Percentiles rank a stretch among this genome's conserved stretches.
phyloP scores from a whole-genome alignment of 1,140 invertebrate species.

The Ceratina calcarata region DNA sequence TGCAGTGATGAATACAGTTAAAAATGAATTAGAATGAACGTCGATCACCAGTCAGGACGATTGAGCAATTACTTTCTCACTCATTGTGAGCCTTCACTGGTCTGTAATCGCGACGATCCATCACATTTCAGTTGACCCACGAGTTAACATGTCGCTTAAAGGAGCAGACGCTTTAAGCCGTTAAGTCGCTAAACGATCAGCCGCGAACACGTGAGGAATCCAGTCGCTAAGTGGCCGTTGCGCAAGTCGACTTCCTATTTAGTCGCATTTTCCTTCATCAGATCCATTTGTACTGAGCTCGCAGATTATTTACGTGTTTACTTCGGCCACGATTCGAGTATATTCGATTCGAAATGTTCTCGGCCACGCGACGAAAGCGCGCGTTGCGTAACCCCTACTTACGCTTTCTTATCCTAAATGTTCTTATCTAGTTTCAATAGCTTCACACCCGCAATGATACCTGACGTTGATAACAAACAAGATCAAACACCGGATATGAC shows the following conservation, averaged over 20 bases:
- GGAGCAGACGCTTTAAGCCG: slow-evolving; percentile 7
- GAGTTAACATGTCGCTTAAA: slow-evolving; percentile 24
- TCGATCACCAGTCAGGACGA: background rate
- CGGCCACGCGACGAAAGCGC: background rate
- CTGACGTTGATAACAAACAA: slow-evolving; percentile 10
- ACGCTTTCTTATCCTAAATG: background rate
- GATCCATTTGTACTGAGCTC: too few species aligned
- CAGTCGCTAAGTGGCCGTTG: background rate
- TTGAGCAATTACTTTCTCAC: background rate
- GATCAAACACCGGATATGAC: slow-evolving; percentile 16
- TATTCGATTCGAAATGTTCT: background rate
- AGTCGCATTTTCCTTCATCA: background rate
- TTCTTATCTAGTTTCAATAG: slow-evolving; percentile 24
- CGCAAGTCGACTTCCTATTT: background rate
- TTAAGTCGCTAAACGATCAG: slow-evolving; percentile 38
- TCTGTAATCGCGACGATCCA: slow-evolving; percentile 26
- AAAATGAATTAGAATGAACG: background rate
- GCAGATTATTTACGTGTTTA: background rate
- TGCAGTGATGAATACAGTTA: too few species aligned
- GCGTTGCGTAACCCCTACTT: slow-evolving; percentile 8
- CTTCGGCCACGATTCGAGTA: background rate
- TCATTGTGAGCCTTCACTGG: background rate
- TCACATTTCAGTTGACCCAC: slow-evolving; percentile 28
- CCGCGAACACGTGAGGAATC: background rate
- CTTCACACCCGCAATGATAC: slow-evolving; percentile 24